Evolutionary conservation across 2,888 invertebrate species (phyloP).

Genomic region (Lithosia quadra): DNA sequence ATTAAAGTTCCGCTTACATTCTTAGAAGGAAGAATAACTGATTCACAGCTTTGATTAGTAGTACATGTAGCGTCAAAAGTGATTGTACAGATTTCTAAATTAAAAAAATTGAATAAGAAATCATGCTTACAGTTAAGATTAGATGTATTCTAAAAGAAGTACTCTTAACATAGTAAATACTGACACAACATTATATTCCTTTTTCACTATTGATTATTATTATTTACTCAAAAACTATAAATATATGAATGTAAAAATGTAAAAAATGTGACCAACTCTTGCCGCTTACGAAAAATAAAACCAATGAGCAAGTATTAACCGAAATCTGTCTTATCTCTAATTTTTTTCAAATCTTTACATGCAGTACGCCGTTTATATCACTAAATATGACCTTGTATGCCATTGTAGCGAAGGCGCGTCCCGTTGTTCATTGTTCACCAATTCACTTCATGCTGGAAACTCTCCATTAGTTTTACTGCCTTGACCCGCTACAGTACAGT

Average conservation of each 20-base stretch:
- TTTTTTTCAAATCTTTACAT: not conserved
- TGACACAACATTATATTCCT: too few relatives aligned
- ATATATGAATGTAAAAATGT: too few relatives aligned
- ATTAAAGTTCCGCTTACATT: not conserved
- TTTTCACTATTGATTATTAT: too few relatives aligned
- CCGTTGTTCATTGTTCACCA: conserved; percentile 62
- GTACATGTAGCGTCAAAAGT: not conserved
- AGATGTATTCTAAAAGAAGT: too few relatives aligned
- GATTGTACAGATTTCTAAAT: not conserved
- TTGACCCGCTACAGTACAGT: conserved; percentile 56
- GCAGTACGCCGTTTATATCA: conserved; percentile 25
- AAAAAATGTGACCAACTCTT: too few relatives aligned
- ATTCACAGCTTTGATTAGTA: not conserved
- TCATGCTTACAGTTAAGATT: not conserved
- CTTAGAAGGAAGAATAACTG: not conserved
- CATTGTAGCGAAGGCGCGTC: conserved; percentile 53
- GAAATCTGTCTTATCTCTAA: not conserved
- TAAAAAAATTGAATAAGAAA: not conserved
- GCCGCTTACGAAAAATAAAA: not conserved
- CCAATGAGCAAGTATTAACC: not conserved
- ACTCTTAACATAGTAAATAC: too few relatives aligned
- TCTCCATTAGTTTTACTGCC: conserved; percentile 62
- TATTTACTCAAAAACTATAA: too few relatives aligned
- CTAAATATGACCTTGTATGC: conserved; percentile 46
- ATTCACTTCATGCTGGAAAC: conserved; percentile 62